Conservation (phyloP, 2,888 invertebrate genomes). For the Ophion obscuratus region DNA sequence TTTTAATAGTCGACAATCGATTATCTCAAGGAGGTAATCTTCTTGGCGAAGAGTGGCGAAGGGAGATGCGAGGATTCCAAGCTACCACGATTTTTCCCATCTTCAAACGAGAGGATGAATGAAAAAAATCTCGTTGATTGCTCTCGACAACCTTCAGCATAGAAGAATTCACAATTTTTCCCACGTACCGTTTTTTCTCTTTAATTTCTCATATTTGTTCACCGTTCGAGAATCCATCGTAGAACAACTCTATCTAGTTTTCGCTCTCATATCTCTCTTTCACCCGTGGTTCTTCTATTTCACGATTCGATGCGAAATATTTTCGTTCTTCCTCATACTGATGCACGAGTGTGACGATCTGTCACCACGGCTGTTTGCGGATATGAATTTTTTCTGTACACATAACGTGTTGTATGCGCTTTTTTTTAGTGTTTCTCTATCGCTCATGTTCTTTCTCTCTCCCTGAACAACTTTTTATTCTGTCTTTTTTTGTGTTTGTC, state of each 20-base stretch:
- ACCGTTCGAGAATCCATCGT: slow-evolving; percentile 33
- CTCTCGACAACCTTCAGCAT: slow-evolving; percentile 38
- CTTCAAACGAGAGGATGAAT: slow-evolving; percentile 19
- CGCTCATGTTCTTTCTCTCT: slow-evolving; percentile 15
- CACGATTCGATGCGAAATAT: slow-evolving; percentile 48
- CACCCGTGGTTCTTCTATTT: slow-evolving; percentile 29
- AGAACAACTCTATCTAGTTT: slow-evolving; percentile 33
- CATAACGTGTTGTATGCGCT: slow-evolving; percentile 25
- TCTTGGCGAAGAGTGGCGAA: slow-evolving; percentile 48
- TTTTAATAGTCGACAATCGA: background rate
- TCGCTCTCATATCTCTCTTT: slow-evolving; percentile 19
- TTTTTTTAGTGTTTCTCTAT: slow-evolving; percentile 18
- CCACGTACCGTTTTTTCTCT: background rate
- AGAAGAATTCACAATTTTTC: slow-evolving; percentile 60
- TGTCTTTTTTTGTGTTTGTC: background rate
- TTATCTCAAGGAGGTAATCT: background rate
- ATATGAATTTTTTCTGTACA: slow-evolving; percentile 23
- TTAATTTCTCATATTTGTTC: slow-evolving; percentile 60
- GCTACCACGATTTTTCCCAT: slow-evolving; percentile 43
- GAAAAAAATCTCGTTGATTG: slow-evolving; percentile 60
- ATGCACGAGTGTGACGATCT: slow-evolving; percentile 59
- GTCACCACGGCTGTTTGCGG: slow-evolving; percentile 55
- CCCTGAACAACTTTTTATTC: background rate
- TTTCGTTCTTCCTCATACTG: slow-evolving; percentile 25
- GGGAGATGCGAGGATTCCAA: slow-evolving; percentile 29